Base-by-base conservation (phyloP, 2,888 invertebrate species). In the Epinotia brunnichana region DNA sequence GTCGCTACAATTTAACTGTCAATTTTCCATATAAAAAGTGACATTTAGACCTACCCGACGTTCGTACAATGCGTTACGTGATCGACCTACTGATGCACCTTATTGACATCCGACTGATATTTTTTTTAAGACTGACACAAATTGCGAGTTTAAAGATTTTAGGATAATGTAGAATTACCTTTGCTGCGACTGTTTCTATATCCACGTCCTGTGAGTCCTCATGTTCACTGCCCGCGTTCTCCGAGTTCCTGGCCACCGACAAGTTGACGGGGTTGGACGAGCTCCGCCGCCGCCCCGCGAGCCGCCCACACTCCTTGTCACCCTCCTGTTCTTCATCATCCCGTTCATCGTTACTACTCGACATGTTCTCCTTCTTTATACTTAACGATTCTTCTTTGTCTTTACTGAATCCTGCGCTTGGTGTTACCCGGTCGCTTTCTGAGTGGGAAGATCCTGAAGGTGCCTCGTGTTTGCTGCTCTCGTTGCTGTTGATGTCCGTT, bases 221-320 rank as follows among this genome's bases (percentile, higher is more conserved):
- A 66, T 92, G 92, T 87, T 94, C 94, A 85, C 94, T 94, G 78
- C 94, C 94, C 70, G 94, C 94, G 78, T 94, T 94, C 78, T 94
- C 94, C 35, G 94, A 93, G 74, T 93, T 93, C 76, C 91, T 91
- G 68, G 94, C 94, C 72, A 95, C 83, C 39, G 96, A 97, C 79
- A 97, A 93, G 90, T 97, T 97, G 64, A 97, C 97, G 51, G 97
- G 97, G 86, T 97, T 97, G 1, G 96, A 95, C 64, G 96, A 97
- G 87, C 95, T 96, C 88, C 95, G 95, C 84, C 95, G 93, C 80
- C 96, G 91, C 66, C 94, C 94, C 51, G 95, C 94, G 73, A 94
- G 88, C 76, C 92, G 83, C 69, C 93, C 84, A 77, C 91, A 89
- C 84, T 91, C 90, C 76, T 90, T 89, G 79, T 94, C 94, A 77